Percentiles rank a stretch among this genome's conserved stretches.
Evolutionary conservation across 2,797 vertebrate genomes (phyloP).

Genomic region (Fratercula arctica): DNA sequence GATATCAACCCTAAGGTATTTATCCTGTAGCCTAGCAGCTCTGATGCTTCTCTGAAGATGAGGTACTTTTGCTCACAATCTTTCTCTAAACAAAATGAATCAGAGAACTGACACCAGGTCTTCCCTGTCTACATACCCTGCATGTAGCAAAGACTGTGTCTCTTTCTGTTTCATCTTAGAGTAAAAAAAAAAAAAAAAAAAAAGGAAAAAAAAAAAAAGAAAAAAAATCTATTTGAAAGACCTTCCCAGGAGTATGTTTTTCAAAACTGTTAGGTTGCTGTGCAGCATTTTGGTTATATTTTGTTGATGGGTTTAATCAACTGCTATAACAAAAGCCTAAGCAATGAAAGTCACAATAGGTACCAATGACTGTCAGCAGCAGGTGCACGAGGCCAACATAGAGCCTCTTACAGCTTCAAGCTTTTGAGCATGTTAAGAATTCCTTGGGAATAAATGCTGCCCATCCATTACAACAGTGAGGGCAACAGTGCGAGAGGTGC

Average conservation of each 20-base stretch:
- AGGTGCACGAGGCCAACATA: background rate
- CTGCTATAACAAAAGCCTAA: background rate
- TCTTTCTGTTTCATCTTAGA: background rate
- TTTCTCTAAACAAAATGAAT: background rate
- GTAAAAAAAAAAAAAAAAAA: background rate
- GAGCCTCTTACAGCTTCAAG: background rate
- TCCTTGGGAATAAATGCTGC: background rate
- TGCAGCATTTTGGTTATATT: background rate
- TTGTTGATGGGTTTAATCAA: background rate
- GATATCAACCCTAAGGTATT: background rate
- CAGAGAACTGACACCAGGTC: background rate
- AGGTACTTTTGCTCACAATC: background rate
- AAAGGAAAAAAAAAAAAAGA: no score
- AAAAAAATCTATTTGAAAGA: background rate
- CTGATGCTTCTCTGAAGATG: background rate
- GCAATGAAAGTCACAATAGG: background rate
- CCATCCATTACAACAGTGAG: background rate
- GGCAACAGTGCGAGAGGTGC: background rate
- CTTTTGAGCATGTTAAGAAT: background rate
- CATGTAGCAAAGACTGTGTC: background rate
- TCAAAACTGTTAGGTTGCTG: background rate
- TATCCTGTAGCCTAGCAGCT: background rate
- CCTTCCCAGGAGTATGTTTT: background rate
- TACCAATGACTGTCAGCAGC: background rate
- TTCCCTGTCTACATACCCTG: background rate